phyloP scores from a whole-genome alignment of 2,888 invertebrate genomes.

The Mycalesis mineus region DNA sequence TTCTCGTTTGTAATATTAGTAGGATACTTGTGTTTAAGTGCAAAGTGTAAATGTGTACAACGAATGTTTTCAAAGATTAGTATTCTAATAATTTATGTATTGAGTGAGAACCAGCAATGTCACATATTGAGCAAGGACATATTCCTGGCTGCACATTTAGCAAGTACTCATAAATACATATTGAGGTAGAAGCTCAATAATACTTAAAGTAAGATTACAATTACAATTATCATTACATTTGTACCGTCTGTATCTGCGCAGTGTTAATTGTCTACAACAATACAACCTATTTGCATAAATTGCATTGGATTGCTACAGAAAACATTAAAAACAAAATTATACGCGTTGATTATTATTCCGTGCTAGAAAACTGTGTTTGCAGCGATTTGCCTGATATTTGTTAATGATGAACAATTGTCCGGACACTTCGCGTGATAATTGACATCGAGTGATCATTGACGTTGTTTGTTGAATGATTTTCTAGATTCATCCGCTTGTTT shows the following conservation, averaged over 20 bases:
- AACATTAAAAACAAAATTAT: slow-evolving; percentile 1
- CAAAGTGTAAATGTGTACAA: no score
- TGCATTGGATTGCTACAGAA: slow-evolving; percentile 8
- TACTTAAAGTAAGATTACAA: background rate
- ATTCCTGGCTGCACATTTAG: no score
- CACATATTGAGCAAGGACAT: no score
- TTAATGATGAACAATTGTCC: background rate
- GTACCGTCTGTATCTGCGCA: background rate
- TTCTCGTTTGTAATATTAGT: no score
- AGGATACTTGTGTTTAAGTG: no score
- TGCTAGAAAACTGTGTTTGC: slow-evolving; percentile 2
- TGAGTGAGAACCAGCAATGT: no score
- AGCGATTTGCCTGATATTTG: background rate
- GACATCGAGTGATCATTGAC: background rate
- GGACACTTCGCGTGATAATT: background rate
- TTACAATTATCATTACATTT: background rate
- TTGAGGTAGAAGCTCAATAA: no score
- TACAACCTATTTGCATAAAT: slow-evolving; percentile 10
- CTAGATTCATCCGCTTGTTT: background rate
- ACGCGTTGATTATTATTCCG: slow-evolving; percentile 1
- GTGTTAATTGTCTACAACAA: slow-evolving; percentile 6
- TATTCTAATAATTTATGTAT: no score
- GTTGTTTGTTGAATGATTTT: background rate
- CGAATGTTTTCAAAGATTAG: no score
- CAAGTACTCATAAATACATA: no score